Evolutionary conservation across 2,797 vertebrate genomes (phyloP), one percentile per base, ranked within the genome.

Genomic region (Toxotes lorentzi): DNA sequence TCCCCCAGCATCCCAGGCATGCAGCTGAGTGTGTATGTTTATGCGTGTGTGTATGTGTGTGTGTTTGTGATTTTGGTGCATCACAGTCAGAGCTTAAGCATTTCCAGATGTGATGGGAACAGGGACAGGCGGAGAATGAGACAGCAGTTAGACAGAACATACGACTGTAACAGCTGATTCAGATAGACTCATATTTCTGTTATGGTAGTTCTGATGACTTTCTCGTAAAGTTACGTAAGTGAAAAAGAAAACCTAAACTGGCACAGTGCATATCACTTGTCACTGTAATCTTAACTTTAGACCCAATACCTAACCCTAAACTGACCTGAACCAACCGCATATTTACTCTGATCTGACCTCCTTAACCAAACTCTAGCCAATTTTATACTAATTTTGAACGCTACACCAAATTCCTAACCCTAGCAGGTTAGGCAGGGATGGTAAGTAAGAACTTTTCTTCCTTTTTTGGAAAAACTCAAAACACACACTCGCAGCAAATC

Each of bases 81-180:
- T 84, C 73, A 70, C 50, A 74, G 74, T 76, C 32, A 32, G 79
- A 76, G 80, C 17, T 0, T 79, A 90, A 93, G 62, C 58, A 35
- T 79, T 89, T 90, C 89, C 92, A 93, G 90, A 93, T 92, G 92
- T 79, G 71, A 82, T 78, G 50, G 47, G 70, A 73, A 88, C 40
- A 53, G 54, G 48, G 50, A 76, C 73, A 61, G 51, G 17, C 43
- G 0, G 71, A 64, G 66, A 74, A 76, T 62, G 74, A 81, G 67
- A 81, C 78, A 86, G 80, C 61, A 73, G 47, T 70, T 59, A 51
- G 51, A 68, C 34, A 27, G 60, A 79, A 45, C 54, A 71, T 24
- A 38, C 30, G 30, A 30, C 50, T 59, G 43, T 72, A n/a, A 85
- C 43, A 47, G 71, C 50, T 87, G 85, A 83, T 45, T 87, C 72